Base-by-base conservation (phyloP, 2,113 vertebrate species). In the Epinephelus fuscoguttatus region DNA sequence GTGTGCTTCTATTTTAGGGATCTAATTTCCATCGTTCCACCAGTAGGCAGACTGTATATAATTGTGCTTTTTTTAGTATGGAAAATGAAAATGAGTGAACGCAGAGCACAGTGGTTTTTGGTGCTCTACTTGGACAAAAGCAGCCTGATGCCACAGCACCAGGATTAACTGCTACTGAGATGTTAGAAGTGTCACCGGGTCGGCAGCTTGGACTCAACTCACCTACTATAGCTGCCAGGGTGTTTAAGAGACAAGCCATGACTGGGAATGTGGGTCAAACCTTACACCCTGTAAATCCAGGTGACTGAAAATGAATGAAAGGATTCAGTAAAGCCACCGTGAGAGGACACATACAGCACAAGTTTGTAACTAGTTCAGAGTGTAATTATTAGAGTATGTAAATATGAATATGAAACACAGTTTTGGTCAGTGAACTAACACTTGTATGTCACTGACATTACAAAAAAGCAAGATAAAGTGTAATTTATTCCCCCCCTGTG, bases 221-320 rank as follows among this genome's bases (percentile, higher is more conserved):
- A 0, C 60, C 19, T 7, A 14, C 74, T 80, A 62, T 23, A 73
- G 45, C 52, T 81, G 80, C 42, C 75, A 81, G 21, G 30, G 52
- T 70, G 87, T 85, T 70, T 66, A 64, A 0, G 15, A 79, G 78
- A 68, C 61, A 50, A 70, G 49, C 62, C 70, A 18, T 47, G 66
- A 19, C 82, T 67, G 40, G 47, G 88, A 86, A 92, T 92, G 71
- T 91, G 62, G 89, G 90, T 92, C 91, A 90, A 53, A 74, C 53
- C 25, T 33, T 67, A 80, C 81, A 88, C 68, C 19, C 49, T 42
- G 50, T 84, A 81, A 82, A 84, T 86, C n/a, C 56, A 59, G n/a
- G 21, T 40, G 40, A 9, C 56, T 74, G 49, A 17, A 78, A 74
- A 60, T 15, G 33, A 77, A 53, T 61, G 53, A 75, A 72, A 63